Conservation (phyloP, 2,797 vertebrate genomes). For the Eospalax fontanierii region DNA sequence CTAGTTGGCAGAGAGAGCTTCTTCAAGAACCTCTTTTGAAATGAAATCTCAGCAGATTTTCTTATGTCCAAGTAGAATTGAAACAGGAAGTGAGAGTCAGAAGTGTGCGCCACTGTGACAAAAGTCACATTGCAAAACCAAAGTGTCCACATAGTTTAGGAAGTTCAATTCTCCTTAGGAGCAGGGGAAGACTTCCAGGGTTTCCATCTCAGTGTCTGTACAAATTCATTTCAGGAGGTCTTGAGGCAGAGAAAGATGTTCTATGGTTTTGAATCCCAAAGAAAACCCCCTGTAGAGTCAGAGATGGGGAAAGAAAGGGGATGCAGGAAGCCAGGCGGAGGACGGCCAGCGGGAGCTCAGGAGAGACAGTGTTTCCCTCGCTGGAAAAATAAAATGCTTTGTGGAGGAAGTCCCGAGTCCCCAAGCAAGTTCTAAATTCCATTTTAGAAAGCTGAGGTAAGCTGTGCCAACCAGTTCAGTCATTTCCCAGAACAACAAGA, state of each 20-base stretch:
- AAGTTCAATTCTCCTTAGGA: background rate
- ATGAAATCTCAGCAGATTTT: conserved; percentile 78
- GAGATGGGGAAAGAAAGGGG: background rate
- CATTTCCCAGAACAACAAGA: background rate
- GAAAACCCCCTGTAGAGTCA: conserved; percentile 7
- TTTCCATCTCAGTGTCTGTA: background rate
- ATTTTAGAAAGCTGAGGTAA: conserved; percentile 52
- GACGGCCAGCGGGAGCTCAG: conserved; percentile 31
- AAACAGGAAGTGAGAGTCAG: conserved; percentile 80
- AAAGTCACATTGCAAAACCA: conserved; percentile 62
- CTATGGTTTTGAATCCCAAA: conserved; percentile 23
- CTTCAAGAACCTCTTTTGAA: conserved; percentile 53
- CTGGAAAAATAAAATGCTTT: conserved; percentile 20
- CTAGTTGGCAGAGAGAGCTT: conserved; percentile 41
- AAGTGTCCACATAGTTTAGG: conserved; percentile 33
- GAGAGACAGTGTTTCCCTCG: conserved; percentile 55
- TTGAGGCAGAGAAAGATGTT: background rate
- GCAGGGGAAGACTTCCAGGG: background rate
- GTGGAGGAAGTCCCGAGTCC: conserved; percentile 57
- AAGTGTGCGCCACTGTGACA: conserved; percentile 55
- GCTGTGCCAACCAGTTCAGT: background rate
- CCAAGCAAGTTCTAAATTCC: conserved; percentile 42
- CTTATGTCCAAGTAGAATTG: conserved; percentile 75
- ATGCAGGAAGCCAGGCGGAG: conserved; percentile 6
- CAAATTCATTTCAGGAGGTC: conserved; percentile 51